Evolutionary conservation across 2,113 vertebrate species (phyloP).

Genomic region (Reinhardtius hippoglossoides): DNA sequence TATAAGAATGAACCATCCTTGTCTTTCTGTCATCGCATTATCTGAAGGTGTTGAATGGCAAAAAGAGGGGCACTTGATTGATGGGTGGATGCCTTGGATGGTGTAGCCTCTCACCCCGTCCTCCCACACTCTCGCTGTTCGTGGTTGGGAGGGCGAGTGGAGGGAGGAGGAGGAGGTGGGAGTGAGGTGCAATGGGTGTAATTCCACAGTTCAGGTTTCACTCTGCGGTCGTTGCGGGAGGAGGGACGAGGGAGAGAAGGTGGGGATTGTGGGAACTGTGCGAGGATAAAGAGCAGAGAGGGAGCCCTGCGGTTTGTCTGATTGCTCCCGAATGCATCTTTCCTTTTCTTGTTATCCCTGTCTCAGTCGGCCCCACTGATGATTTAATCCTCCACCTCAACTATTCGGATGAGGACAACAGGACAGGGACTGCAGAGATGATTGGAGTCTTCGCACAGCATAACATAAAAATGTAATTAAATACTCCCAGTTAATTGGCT

Average conservation of each 20-base stretch:
- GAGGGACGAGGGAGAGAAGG: conserved; percentile 61
- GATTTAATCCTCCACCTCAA: conserved; percentile 64
- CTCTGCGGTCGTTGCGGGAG: conserved; percentile 74
- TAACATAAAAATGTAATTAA: conserved; percentile 76
- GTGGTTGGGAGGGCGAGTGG: conserved; percentile 23
- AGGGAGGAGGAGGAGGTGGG: neutral
- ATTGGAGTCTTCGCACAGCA: conserved; percentile 57
- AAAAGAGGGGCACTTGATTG: conserved; percentile 47
- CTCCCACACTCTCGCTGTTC: conserved; percentile 66
- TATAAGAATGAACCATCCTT: conserved; percentile 63
- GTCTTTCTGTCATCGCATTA: conserved; percentile 59
- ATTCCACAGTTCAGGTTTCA: conserved; percentile 83
- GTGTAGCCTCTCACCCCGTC: conserved; percentile 48
- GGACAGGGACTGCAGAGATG: conserved; percentile 55
- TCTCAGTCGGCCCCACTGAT: conserved; percentile 51
- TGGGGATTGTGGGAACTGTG: conserved; percentile 72
- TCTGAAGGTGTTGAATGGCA: conserved; percentile 65
- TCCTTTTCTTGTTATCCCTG: conserved; percentile 67
- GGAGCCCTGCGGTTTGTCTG: conserved; percentile 71
- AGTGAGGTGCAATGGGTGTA: conserved; percentile 57
- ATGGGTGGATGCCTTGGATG: conserved; percentile 48
- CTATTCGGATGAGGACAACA: conserved; percentile 56
- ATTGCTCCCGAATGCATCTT: conserved; percentile 71
- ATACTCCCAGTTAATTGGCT: conserved; percentile 75
- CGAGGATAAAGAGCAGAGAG: conserved; percentile 74